Base-by-base conservation (phyloP, 2,797 vertebrate genomes). In the Sebastes wilsoni region DNA sequence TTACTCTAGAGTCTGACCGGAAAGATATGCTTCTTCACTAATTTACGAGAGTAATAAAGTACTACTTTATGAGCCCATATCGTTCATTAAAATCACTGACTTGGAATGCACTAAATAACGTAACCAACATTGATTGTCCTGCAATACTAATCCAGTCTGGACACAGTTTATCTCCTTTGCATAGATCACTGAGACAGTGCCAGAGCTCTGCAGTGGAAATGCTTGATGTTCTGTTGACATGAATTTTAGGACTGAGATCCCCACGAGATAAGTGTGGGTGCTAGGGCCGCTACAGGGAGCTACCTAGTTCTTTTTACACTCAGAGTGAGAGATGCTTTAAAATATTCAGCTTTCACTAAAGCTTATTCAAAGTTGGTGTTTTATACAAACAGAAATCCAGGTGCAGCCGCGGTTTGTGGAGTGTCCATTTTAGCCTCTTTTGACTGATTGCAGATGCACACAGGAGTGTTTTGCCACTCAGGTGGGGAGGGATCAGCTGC, bases 1-100 rank as follows among this genome's bases (percentile, higher is more conserved):
- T 54, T 77, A 61, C 59, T 78, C 56, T 8, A 2, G 59, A 75
- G 32, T 78, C 77, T 64, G 71, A 79, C 73, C 67, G 42, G 56
- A 77, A 75, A 36, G 23, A 77, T 77, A 72, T 65, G 77, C 59
- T 74, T 77, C 71, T 62, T 69, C 16, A 3, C 49, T 80, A 80
- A 88, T 88, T 89, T 83, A 92, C 46, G 34, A 70, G 71, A 13
- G 81, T 74, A 71, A 80, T 90, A 84, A 88, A 86, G 68, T 54
- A 38, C 32, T 62, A 78, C 69, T 88, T 90, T 84, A 88, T 69
- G 84, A 83, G 70, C 59, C 79, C 61, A 74, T 81, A 85, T 80
- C 36, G 14, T 80, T 88, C 86, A 88, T 88, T 83, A 87, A 85
- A 90, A 78, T 76, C 85, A 75, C 55, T 72, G 87, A 82, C 12